Percentiles rank a stretch among this genome's conserved stretches.
Evolutionary conservation across 2,113 vertebrate species (phyloP).

Genomic region (Poicephalus gulielmi): DNA sequence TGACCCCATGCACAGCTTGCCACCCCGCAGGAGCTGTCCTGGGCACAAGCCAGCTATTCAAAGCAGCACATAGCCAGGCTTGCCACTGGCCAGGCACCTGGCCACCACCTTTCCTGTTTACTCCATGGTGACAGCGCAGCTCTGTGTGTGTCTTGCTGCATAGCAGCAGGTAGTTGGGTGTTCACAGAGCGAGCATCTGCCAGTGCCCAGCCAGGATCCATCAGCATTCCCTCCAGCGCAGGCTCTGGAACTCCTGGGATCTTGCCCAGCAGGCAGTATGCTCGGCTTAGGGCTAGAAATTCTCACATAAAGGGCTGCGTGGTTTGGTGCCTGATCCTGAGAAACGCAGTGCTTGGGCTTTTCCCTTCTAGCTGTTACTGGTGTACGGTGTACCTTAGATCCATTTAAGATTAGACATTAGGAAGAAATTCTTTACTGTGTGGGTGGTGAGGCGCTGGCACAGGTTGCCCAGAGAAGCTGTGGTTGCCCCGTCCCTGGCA

Average conservation of each 20-base stretch:
- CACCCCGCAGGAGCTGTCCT: background rate
- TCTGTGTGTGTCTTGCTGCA: background rate
- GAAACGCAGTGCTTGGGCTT: background rate
- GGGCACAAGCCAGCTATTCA: conserved; percentile 5
- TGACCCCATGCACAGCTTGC: background rate
- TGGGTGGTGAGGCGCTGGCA: background rate
- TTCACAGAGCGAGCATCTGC: background rate
- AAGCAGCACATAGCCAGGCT: background rate
- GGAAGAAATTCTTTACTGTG: background rate
- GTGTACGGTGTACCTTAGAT: background rate
- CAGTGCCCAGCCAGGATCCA: background rate
- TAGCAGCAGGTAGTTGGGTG: background rate
- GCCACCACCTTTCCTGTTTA: conserved; percentile 61
- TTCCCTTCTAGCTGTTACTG: background rate
- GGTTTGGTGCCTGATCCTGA: background rate
- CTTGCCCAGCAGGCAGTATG: background rate
- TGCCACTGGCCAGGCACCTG: background rate
- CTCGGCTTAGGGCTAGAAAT: background rate
- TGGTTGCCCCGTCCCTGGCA: background rate
- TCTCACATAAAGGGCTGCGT: background rate
- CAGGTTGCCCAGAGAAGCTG: background rate
- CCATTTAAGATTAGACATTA: background rate
- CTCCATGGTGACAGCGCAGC: background rate
- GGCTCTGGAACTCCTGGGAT: background rate
- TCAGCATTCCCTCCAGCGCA: background rate